Evolutionary conservation across 64 coral and sea anemone genomes (phyloP).

Genomic region (Stichodactyla helianthus): DNA sequence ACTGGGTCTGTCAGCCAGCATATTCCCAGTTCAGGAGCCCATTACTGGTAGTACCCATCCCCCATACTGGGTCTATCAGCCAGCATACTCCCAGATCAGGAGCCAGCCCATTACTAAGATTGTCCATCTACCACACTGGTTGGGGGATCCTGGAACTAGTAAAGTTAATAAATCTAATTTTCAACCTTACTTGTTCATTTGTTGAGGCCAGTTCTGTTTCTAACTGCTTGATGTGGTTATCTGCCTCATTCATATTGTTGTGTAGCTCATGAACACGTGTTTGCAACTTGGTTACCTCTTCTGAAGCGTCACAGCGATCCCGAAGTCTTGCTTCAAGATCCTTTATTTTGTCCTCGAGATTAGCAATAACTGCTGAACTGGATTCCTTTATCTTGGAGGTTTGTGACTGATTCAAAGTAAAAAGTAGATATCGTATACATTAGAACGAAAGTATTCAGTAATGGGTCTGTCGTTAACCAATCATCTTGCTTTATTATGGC

Average conservation of each 20-base stretch:
- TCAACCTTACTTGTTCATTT: conserved; percentile 49
- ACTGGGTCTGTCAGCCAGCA: too few species aligned
- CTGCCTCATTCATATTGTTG: conserved; percentile 1
- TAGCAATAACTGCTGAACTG: conserved; percentile 37
- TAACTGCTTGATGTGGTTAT: conserved; percentile 38
- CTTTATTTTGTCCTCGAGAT: conserved; percentile 52
- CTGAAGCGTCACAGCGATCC: conserved; percentile 21
- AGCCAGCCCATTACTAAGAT: too few species aligned
- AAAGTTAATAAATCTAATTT: too few species aligned
- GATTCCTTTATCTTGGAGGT: conserved; percentile 39
- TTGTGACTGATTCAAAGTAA: not conserved
- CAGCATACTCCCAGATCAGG: too few species aligned
- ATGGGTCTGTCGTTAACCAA: too few species aligned
- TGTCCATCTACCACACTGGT: too few species aligned
- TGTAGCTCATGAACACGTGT: conserved; percentile 40
- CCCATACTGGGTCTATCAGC: too few species aligned
- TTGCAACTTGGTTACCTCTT: conserved; percentile 23
- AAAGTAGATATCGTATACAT: not conserved
- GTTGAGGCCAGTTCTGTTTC: conserved; percentile 45
- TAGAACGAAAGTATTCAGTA: too few species aligned
- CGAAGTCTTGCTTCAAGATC: conserved; percentile 50
- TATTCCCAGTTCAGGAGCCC: too few species aligned
- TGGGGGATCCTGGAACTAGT: too few species aligned
- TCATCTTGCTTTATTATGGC: too few species aligned
- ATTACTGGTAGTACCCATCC: too few species aligned